Conservation (phyloP, 2,113 vertebrate genomes). For the Alethe diademata region DNA sequence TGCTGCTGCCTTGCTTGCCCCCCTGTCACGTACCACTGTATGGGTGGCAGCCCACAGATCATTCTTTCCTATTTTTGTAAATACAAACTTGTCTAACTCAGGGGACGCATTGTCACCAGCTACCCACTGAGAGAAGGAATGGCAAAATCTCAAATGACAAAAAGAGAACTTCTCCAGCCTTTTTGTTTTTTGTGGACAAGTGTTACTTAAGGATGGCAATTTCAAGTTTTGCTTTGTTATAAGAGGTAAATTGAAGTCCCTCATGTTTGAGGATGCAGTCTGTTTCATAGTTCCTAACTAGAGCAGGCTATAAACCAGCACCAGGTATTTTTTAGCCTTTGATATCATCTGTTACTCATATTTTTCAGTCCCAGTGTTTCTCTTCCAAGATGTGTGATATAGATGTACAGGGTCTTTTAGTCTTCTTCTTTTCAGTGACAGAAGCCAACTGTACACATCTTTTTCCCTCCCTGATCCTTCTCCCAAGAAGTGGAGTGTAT, state of each 20-base stretch:
- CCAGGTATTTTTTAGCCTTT: neutral
- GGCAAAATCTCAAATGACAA: neutral
- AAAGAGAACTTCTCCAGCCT: neutral
- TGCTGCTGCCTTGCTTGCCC: neutral
- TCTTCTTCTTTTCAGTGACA: neutral
- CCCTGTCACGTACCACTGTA: accelerated
- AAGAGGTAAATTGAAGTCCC: neutral
- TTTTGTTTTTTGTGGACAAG: neutral
- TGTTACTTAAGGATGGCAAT: neutral
- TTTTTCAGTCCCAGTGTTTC: neutral
- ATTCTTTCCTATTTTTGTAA: neutral
- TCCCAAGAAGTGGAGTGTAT: neutral
- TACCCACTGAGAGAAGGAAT: neutral
- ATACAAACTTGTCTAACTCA: neutral
- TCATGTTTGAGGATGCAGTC: neutral
- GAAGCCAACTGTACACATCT: neutral
- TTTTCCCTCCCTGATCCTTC: neutral
- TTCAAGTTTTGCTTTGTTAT: neutral
- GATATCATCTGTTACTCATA: neutral
- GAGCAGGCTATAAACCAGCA: neutral
- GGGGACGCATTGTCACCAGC: neutral
- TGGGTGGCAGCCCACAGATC: neutral
- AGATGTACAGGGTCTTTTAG: neutral
- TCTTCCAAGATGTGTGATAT: neutral
- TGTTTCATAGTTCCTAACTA: neutral